These are phyloP conservation scores for Erynnis tages DNA, from an alignment of 2,888 invertebrate genomes.

Conservation along the genomic window DNA sequence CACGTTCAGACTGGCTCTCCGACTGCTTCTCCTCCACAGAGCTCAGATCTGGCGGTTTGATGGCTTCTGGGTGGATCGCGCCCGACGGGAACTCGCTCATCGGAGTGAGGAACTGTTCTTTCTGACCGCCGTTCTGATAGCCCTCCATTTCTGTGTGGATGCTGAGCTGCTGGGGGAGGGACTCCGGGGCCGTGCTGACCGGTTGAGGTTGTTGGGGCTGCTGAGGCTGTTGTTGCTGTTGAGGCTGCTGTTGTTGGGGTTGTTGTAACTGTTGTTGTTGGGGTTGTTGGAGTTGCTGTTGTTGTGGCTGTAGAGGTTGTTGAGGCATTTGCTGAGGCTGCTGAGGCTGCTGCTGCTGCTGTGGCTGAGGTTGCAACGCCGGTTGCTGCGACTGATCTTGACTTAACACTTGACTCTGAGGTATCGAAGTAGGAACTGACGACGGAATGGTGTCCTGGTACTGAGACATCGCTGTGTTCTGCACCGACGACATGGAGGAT, in stretches of 20 bases:
- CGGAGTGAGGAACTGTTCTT: constrained; percentile 74
- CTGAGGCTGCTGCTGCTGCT: constrained; percentile 26
- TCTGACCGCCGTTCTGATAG: constrained; percentile 49
- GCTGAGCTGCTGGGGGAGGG: constrained; percentile 57
- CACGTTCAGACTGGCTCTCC: constrained; percentile 61
- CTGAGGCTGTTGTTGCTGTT: constrained; percentile 17
- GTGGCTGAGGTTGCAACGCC: constrained; percentile 28
- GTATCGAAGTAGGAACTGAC: constrained; percentile 23
- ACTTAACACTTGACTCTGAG: constrained; percentile 13
- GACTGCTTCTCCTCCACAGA: constrained; percentile 68
- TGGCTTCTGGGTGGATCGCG: constrained; percentile 53
- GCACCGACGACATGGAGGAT: constrained; percentile 41
- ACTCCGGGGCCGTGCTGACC: constrained; percentile 36
- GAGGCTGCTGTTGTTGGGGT: constrained; percentile 27
- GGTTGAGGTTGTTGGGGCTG: constrained; percentile 31
- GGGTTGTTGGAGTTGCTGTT: constrained; percentile 28
- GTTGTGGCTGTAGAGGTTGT: not conserved
- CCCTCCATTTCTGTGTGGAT: constrained; percentile 55
- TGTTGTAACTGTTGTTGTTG: constrained; percentile 29
- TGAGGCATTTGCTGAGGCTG: constrained; percentile 37
- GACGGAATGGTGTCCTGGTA: constrained; percentile 23
- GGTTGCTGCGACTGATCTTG: constrained; percentile 8
- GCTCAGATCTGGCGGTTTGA: constrained; percentile 61
- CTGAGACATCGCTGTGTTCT: constrained; percentile 6
- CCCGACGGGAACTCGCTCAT: constrained; percentile 66